phyloP scores from a whole-genome alignment of 2,113 vertebrate genomes.

The Dendrocopos noguchii region DNA sequence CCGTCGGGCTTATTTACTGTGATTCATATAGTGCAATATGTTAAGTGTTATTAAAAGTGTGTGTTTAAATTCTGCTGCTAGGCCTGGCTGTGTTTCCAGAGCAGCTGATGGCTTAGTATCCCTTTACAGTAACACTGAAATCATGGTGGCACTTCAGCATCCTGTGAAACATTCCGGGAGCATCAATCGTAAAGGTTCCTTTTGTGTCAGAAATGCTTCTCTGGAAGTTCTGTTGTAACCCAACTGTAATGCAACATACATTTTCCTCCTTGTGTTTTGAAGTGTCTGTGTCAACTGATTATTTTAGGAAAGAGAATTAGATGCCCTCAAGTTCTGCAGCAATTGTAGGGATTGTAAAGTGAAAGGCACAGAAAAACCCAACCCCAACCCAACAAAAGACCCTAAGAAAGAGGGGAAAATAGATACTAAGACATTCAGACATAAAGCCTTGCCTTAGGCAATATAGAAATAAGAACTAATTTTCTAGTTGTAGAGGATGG shows the following conservation, averaged over 20 bases:
- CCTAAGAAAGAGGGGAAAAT: background rate
- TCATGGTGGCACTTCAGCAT: conserved; percentile 67
- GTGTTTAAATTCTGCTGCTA: conserved; percentile 54
- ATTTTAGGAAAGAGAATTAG: conserved; percentile 1
- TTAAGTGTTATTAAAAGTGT: conserved; percentile 66
- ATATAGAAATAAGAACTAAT: background rate
- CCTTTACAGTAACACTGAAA: conserved; percentile 71
- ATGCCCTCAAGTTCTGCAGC: background rate
- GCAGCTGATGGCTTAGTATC: conserved; percentile 71
- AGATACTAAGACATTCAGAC: background rate
- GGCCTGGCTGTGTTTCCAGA: conserved; percentile 64
- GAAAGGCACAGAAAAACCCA: no score
- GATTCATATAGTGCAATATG: conserved; percentile 59
- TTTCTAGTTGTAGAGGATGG: background rate
- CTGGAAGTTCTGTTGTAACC: conserved; percentile 57
- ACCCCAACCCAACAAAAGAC: background rate
- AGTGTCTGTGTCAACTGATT: conserved; percentile 49
- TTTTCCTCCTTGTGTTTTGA: conserved; percentile 56
- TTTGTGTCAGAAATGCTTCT: conserved; percentile 56
- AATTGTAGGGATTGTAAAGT: background rate
- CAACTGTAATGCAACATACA: conserved; percentile 60
- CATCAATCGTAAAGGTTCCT: conserved; percentile 64
- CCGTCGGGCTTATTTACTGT: conserved; percentile 66
- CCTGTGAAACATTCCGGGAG: conserved; percentile 56
- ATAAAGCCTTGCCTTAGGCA: background rate